Percentiles rank a stretch among this genome's conserved stretches.
Evolutionary conservation across 2,113 vertebrate species (phyloP).

Genomic region (Dicerorhinus sumatrensis): DNA sequence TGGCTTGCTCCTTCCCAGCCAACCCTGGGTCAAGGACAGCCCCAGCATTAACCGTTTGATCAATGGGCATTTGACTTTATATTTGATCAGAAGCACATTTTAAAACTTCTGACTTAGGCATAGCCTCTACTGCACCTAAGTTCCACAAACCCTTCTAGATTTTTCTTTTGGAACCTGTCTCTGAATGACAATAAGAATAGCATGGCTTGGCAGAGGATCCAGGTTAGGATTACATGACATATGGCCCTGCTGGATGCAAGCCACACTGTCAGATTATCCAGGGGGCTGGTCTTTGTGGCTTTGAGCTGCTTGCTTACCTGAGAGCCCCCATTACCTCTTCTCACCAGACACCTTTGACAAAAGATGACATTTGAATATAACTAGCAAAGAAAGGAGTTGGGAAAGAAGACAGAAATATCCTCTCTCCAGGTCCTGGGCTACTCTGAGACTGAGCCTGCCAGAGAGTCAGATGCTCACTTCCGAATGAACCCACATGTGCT

Average conservation of each 20-base stretch:
- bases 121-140: background rate
- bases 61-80: background rate
- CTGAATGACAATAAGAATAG: conserved; percentile 47
- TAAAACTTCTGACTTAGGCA: background rate
- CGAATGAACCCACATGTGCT: background rate
- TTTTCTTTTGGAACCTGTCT: conserved; percentile 50
- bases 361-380: conserved; percentile 39
- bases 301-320: conserved; percentile 18
- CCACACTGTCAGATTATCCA: conserved; percentile 55
- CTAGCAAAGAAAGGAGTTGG: background rate
- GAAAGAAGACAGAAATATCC: conserved; percentile 20
- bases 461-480: conserved; percentile 34
- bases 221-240: conserved; percentile 71
- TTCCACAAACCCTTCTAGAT: background rate
- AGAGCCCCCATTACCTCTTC: background rate
- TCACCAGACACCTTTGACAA: background rate
- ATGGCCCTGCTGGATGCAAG: conserved; percentile 69
- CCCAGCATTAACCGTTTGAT: background rate
- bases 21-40: background rate
- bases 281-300: background rate
- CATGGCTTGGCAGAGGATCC: conserved; percentile 61
- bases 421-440: background rate
- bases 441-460: background rate
- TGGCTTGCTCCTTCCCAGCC: background rate
- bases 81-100: background rate